A percentile compares a stretch with the other conserved stretches of the same genome.
These are phyloP conservation scores for Homarus gammarus DNA, from an alignment of 2,888 invertebrate species.

Conservation along the genomic window DNA sequence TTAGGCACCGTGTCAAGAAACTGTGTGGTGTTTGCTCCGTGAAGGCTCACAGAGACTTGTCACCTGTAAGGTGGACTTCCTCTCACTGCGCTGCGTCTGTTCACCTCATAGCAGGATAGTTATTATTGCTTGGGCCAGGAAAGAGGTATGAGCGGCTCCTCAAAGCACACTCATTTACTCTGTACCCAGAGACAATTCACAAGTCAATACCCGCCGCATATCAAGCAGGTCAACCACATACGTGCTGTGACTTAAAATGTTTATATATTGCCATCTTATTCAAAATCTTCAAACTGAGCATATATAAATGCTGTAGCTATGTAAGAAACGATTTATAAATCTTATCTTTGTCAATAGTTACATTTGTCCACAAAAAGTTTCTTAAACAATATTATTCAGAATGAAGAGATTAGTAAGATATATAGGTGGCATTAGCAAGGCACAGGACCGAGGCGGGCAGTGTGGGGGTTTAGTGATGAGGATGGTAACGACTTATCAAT, in stretches of 20 bases:
- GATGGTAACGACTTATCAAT: neutral
- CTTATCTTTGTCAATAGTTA: too few species aligned
- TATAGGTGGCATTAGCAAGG: neutral
- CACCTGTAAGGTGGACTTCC: too few species aligned
- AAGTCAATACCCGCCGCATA: neutral
- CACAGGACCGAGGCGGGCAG: neutral
- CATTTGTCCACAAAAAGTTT: too few species aligned
- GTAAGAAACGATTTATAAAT: too few species aligned
- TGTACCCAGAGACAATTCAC: neutral
- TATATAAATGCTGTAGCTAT: too few species aligned
- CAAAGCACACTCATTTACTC: neutral
- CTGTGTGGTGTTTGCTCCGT: too few species aligned
- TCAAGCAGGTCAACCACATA: neutral
- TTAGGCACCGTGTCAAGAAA: too few species aligned
- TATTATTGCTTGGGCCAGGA: neutral
- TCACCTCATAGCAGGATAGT: too few species aligned
- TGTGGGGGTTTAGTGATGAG: neutral
- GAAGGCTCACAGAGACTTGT: too few species aligned
- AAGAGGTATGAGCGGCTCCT: neutral
- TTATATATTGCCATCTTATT: neutral
- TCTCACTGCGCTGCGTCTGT: too few species aligned
- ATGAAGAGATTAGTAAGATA: too few species aligned
- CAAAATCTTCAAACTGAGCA: neutral
- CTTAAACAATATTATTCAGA: too few species aligned
- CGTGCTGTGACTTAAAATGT: neutral